Conservation (phyloP, 2,888 invertebrate species). For the Bellardia pandia region DNA sequence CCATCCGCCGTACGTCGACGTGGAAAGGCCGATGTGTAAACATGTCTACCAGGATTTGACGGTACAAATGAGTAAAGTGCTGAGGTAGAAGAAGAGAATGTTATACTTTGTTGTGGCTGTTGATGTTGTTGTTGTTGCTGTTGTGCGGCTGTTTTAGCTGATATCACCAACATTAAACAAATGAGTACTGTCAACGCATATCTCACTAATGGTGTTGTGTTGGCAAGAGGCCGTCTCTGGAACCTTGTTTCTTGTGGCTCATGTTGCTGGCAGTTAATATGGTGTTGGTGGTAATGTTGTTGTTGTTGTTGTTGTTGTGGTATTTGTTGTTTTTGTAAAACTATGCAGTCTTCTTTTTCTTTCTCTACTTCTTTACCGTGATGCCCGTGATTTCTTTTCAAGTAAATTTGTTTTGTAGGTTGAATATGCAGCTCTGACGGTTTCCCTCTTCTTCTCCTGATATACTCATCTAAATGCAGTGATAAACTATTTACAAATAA, state of each 20-base stretch:
- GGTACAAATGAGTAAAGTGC: slow-evolving; percentile 77
- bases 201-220: slow-evolving; percentile 66
- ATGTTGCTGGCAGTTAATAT: slow-evolving; percentile 43
- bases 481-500: slow-evolving; percentile 73
- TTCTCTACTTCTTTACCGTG: slow-evolving; percentile 5
- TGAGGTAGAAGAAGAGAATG: slow-evolving; percentile 75
- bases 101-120: slow-evolving; percentile 70
- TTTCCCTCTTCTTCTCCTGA: slow-evolving; percentile 46
- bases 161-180: slow-evolving; percentile 69
- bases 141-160: slow-evolving; percentile 60
- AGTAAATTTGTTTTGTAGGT: slow-evolving; percentile 39
- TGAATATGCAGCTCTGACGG: slow-evolving; percentile 23
- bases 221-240: slow-evolving; percentile 61
- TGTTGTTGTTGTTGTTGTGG: slow-evolving; percentile 31
- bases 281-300: slow-evolving; percentile 18
- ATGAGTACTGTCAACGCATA: slow-evolving; percentile 70
- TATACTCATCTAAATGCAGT: slow-evolving; percentile 53
- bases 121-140: slow-evolving; percentile 35
- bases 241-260: slow-evolving; percentile 52
- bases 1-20: slow-evolving; percentile 82
- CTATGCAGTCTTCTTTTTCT: slow-evolving; percentile 66
- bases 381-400: slow-evolving; percentile 48
- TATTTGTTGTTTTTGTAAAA: slow-evolving; percentile 22
- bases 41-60: slow-evolving; percentile 65
- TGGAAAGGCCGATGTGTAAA: slow-evolving; percentile 79